Evolutionary conservation across 1,140 invertebrate genomes (phyloP), one percentile per base, ranked within the genome.

Genomic region (Sarcophaga peregrina): DNA sequence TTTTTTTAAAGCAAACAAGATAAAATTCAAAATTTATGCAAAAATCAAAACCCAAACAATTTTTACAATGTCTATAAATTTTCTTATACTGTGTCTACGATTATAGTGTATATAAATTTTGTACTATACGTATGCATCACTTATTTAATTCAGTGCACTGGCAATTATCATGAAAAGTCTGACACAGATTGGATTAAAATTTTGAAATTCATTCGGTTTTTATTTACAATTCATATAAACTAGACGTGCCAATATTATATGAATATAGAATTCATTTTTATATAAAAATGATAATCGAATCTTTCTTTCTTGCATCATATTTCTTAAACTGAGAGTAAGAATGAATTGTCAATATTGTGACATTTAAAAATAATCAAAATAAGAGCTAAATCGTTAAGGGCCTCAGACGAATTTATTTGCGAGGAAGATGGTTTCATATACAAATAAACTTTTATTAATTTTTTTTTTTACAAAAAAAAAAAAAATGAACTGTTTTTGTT

Each of bases 261-360:
- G 15, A 58, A 58, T 58, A 68, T 25, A 8, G 17, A 68, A 68
- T 20, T 37, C 25, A 37, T 37, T 37, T 37, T 37, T 37, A 52
- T 52, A 52, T 68, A 20, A 68, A 68, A 68, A 68, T 68, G 62
- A 68, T 68, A 68, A 68, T 25, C 20, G 17, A 68, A 68, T 0
- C 62, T 0, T 8, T 10, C 62, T 68, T 68, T 68, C 62, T 68
- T 68, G 62, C 62, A 68, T 68, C 62, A 68, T 68, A 68, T 68
- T 68, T 68, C 54, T 58, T 58, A 6, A 58, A n/a, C n/a, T 15
- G n/a, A 58, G 0, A 58, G 54, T n/a, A 6, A 68, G 17, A 9
- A 68, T 17, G 62, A 20, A 20, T n/a, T n/a, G n/a, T n/a, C n/a
- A n/a, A n/a, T 20, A 20, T 68, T 68, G 62, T 68, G 62, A 68